phyloP scores from a whole-genome alignment of 2,113 vertebrate genomes.

The Thalassarche chlororhynchos region DNA sequence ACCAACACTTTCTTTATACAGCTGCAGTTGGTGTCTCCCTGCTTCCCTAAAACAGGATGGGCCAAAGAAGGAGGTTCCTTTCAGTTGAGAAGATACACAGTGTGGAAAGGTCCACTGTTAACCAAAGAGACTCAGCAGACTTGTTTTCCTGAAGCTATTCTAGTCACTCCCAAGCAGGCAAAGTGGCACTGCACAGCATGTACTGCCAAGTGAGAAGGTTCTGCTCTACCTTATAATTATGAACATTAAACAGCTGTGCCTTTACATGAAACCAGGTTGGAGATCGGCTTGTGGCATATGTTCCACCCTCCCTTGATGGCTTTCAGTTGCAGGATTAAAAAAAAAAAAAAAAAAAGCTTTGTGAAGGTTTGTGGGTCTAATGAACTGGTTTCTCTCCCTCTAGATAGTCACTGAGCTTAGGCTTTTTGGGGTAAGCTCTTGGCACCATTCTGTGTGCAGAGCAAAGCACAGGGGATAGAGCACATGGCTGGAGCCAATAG shows the following conservation, averaged over 20 bases:
- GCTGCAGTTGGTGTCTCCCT: background rate
- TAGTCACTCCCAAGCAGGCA: background rate
- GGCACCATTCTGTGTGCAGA: background rate
- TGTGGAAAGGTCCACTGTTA: background rate
- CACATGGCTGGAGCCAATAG: background rate
- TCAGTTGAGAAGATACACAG: background rate
- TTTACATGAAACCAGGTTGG: background rate
- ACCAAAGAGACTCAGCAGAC: background rate
- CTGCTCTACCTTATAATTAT: conserved; percentile 7
- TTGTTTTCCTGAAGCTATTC: background rate
- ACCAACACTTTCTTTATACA: background rate
- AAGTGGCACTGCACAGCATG: background rate
- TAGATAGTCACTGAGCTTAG: background rate
- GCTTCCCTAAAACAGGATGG: background rate
- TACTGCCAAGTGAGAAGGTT: background rate
- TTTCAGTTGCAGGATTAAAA: background rate
- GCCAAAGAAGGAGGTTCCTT: background rate
- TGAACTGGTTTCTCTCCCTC: background rate
- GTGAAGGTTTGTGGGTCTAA: background rate
- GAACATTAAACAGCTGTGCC: background rate
- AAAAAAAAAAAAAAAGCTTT: background rate
- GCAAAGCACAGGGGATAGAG: background rate
- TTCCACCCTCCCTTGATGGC: background rate
- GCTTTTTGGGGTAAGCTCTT: background rate
- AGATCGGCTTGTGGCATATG: background rate